Conservation (phyloP, 2,797 vertebrate genomes). For the Merluccius polli region DNA sequence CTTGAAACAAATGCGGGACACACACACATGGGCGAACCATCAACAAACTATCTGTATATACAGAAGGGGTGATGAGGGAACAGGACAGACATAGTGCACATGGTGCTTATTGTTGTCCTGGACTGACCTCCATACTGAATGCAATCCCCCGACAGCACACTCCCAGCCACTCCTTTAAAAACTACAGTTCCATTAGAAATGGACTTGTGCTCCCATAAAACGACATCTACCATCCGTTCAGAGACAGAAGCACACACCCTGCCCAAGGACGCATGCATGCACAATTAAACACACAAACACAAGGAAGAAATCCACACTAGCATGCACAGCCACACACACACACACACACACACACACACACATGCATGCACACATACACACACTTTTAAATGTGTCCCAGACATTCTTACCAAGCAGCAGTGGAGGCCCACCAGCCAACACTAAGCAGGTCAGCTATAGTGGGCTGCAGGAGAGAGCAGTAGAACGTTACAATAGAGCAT, state of each 20-base stretch:
- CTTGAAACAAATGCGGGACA: too few relatives aligned
- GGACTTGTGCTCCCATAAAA: background rate
- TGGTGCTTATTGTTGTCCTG: slow-evolving; percentile 20
- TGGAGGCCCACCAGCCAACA: slow-evolving; percentile 96
- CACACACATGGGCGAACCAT: too few relatives aligned
- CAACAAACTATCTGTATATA: background rate
- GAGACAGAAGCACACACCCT: background rate
- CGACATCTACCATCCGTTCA: background rate
- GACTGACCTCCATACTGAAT: slow-evolving; percentile 23
- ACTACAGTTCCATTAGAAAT: background rate
- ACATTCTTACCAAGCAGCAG: slow-evolving; percentile 86
- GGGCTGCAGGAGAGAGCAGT: slow-evolving; percentile 71
- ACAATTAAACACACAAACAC: slow-evolving; percentile 1
- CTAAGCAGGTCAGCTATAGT: slow-evolving; percentile 90
- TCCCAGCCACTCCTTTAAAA: background rate
- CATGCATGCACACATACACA: slow-evolving; percentile 2
- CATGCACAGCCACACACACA: background rate
- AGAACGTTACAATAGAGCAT: background rate
- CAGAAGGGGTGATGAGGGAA: background rate
- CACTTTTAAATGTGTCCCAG: background rate
- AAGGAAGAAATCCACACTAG: background rate
- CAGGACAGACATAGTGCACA: background rate
- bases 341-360: slow-evolving; percentile 17
- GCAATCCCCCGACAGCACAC: slow-evolving; percentile 15
- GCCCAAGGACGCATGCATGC: background rate